Percentiles rank a stretch among this genome's conserved stretches.
Evolutionary conservation across 2,113 vertebrate genomes (phyloP).

Genomic region (Poeciliopsis occidentalis): DNA sequence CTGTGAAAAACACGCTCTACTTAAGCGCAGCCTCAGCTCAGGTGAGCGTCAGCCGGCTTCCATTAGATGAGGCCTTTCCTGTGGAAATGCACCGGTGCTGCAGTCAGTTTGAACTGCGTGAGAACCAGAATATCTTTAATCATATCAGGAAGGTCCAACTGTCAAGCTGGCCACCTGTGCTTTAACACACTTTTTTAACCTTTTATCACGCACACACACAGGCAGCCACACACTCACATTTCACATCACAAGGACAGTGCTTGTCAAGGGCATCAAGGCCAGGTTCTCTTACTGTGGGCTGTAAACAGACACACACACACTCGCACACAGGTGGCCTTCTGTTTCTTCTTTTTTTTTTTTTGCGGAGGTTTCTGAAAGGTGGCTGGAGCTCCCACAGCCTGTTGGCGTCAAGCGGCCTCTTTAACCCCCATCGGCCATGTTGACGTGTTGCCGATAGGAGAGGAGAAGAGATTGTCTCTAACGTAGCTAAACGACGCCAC

Average conservation of each 20-base stretch:
- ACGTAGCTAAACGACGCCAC: background rate
- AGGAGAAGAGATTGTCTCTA: background rate
- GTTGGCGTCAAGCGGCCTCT: constrained; percentile 29
- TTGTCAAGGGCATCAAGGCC: constrained; percentile 56
- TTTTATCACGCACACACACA: constrained; percentile 45
- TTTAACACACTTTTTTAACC: constrained; percentile 21
- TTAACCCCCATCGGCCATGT: constrained; percentile 35
- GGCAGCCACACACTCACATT: constrained; percentile 29
- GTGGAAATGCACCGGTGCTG: background rate
- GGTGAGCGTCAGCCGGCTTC: background rate
- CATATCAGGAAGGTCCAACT: constrained; percentile 58
- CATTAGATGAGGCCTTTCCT: constrained; percentile 7
- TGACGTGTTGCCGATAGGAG: background rate
- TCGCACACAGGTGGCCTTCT: constrained; percentile 46
- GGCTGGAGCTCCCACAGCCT: constrained; percentile 29
- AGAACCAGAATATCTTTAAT: constrained; percentile 46
- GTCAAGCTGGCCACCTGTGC: constrained; percentile 59
- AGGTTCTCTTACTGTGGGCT: constrained; percentile 48
- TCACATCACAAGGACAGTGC: constrained; percentile 56
- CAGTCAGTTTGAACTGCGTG: constrained; percentile 21
- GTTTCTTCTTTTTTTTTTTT: too few relatives aligned
- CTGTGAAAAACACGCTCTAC: background rate
- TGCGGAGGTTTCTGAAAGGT: constrained; percentile 28
- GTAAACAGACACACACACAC: constrained; percentile 65
- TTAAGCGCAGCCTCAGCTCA: background rate